Base-by-base conservation (phyloP, 2,888 invertebrate genomes). In the Lapara coniferarum region DNA sequence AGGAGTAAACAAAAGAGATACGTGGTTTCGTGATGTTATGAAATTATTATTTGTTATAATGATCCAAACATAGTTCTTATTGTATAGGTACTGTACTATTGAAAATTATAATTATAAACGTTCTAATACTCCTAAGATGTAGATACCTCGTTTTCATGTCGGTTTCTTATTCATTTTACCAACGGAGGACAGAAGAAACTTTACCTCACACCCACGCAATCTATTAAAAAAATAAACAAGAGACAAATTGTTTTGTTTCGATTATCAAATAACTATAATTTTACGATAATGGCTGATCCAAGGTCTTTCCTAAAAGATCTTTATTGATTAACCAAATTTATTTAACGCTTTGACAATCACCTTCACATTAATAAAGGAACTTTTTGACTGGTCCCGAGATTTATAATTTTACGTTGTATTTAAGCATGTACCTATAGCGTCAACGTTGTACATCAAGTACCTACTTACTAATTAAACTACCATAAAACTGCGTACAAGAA, bases 291-390 rank as follows among this genome's bases (percentile, higher is more conserved):
- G 46, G 19, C 59, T 46, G 30, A 49, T 16, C 63, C 19, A 63
- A 63, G 63, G 46, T 63, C 49, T 13, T 49, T 63, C 16, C 19
- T 63, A 63, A 49, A 49, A 19, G 19, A 8, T 63, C 19, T 49
- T 49, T 63, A 13, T 63, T 63, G 19, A 49, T 63, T 13, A 19
- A 13, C 6, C 63, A 55, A 55, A 19, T 16, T 57, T 59, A 16
- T 63, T 63, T 49, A 12, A 51, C 51, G 51, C 51, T 13, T 51
- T 51, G 14, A 14, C 51, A 14, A 10, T 14, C 37, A 14, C 56
- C 56, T 56, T 56, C 56, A 56, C 25, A 56, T 30, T 56, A 56
- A 0, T 55, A 6, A 37, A 0, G 4, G 8, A 37, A 37, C 37
- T 37, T 37, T 37, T 37, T 37, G 37, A 37, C 37, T 37, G 7